Evolutionary conservation across 2,888 invertebrate species (phyloP).

Genomic region (Smittia sp.): DNA sequence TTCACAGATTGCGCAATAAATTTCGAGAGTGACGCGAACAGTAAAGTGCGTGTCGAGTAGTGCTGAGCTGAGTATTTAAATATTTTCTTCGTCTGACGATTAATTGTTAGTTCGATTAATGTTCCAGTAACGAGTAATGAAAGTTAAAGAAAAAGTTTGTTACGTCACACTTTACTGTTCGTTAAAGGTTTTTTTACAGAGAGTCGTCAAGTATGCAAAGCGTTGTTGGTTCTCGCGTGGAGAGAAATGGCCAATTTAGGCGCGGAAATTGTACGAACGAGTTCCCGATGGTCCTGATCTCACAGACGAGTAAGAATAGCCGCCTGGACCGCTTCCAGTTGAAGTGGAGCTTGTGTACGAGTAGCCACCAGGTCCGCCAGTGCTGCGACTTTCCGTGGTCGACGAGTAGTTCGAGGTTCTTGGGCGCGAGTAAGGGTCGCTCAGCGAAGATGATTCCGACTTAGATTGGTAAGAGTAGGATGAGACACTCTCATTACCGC

Average conservation of each 20-base stretch:
- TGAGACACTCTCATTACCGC: constrained; percentile 74
- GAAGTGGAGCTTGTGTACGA: constrained; percentile 72
- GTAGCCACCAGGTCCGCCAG: constrained; percentile 72
- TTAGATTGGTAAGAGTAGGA: constrained; percentile 75
- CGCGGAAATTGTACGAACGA: constrained; percentile 83
- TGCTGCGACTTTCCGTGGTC: constrained; percentile 66
- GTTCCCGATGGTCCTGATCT: constrained; percentile 81
- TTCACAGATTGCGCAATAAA: neutral
- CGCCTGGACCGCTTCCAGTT: constrained; percentile 72
- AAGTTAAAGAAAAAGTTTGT: neutral
- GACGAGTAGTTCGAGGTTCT: constrained; percentile 61
- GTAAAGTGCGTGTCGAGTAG: too few species aligned
- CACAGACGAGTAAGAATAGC: constrained; percentile 78
- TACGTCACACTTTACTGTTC: constrained; percentile 21
- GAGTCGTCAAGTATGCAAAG: neutral
- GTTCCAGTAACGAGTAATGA: neutral
- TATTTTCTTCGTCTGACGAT: neutral
- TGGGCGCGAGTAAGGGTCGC: constrained; percentile 61
- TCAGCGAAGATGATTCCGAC: constrained; percentile 57
- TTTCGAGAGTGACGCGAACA: neutral
- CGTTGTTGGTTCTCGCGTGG: neutral
- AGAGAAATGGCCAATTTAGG: constrained; percentile 58
- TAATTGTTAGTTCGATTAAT: neutral
- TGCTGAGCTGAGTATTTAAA: neutral
- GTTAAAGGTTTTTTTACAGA: too few species aligned